A percentile compares a stretch with the other conserved stretches of the same genome.
Evolutionary conservation across 2,113 vertebrate genomes (phyloP).

Genomic region (Hiodon alosoides): DNA sequence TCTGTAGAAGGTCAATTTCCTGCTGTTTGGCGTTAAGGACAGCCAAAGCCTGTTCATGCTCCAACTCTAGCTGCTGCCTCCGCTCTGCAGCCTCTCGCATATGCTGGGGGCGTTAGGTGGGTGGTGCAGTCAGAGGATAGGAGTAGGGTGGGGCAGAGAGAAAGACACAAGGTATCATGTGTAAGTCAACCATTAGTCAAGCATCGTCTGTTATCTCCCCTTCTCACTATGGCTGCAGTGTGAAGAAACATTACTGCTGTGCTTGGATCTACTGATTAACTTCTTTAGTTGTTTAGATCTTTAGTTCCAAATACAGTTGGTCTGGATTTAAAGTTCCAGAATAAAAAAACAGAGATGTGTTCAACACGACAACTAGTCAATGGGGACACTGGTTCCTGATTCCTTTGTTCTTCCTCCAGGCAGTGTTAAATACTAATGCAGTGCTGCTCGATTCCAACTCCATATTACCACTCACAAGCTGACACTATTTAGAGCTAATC

Average conservation of each 20-base stretch:
- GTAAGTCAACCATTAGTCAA: too few relatives aligned
- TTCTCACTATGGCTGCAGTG: neutral
- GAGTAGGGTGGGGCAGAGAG: neutral
- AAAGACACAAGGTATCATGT: too few relatives aligned
- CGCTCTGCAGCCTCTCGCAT: conserved; percentile 97
- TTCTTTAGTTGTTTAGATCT: too few relatives aligned
- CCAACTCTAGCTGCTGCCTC: conserved; percentile 96
- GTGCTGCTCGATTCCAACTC: too few relatives aligned
- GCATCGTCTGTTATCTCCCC: neutral
- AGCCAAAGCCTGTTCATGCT: conserved; percentile 98
- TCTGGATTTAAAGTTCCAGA: neutral
- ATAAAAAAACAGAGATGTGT: neutral
- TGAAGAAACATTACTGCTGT: too few relatives aligned
- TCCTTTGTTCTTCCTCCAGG: too few relatives aligned
- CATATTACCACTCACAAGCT: too few relatives aligned
- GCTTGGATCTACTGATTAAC: too few relatives aligned
- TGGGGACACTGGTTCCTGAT: too few relatives aligned
- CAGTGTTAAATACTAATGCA: too few relatives aligned
- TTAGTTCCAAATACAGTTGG: neutral
- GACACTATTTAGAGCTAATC: neutral
- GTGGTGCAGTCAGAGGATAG: conserved; percentile 29
- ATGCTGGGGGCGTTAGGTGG: conserved; percentile 69
- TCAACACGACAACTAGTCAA: neutral
- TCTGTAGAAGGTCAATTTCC: conserved; percentile 96
- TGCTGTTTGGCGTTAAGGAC: conserved; percentile 95